Base-by-base conservation (phyloP, 1,140 invertebrate species). In the Pantala flavescens region DNA sequence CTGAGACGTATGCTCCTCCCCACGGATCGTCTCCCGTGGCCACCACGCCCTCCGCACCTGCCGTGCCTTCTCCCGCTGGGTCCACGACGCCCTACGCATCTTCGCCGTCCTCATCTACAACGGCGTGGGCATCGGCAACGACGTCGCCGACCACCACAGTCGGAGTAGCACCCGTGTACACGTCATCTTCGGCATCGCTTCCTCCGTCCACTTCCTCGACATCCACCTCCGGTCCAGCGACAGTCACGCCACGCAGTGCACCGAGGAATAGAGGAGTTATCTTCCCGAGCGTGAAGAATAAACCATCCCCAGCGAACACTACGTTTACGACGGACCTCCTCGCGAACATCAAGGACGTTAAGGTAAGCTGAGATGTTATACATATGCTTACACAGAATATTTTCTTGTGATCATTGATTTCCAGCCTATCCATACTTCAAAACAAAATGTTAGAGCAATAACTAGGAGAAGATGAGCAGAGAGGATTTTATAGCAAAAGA, bases 251-350 rank as follows among this genome's bases (percentile, higher is more conserved):
- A 43, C 83, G 77, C 78, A 85, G 75, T 82, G 85, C 76, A 80
- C 81, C 73, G 78, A 87, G 90, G 74, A 93, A 91, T 82, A 88
- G 90, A 23, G 90, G 91, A 70, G 88, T 95, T 78, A 94, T 95
- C 81, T 95, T 95, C 84, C 93, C 93, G 0, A 93, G 92, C 78
- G 91, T 95, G 16, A 94, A 94, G 81, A 94, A 94, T 81, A 95
- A 95, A 79, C 93, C 93, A 7, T 89, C 90, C 75, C 87, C 90
- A 36, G 88, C 90, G 10, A 94, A 94, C 83, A 91, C 90, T 74
- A 93, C 91, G 12, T 92, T 93, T 80, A 86, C 88, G 23, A 91
- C 88, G 7, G 91, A 93, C 77, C 73, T 77, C 23, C 75, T 77
- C 71, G 83, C 88, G 55, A 89, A 87, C 81, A 87, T 91, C 78